Evolutionary conservation across 2,888 invertebrate species (phyloP).

Genomic region (Conistra vaccinii): DNA sequence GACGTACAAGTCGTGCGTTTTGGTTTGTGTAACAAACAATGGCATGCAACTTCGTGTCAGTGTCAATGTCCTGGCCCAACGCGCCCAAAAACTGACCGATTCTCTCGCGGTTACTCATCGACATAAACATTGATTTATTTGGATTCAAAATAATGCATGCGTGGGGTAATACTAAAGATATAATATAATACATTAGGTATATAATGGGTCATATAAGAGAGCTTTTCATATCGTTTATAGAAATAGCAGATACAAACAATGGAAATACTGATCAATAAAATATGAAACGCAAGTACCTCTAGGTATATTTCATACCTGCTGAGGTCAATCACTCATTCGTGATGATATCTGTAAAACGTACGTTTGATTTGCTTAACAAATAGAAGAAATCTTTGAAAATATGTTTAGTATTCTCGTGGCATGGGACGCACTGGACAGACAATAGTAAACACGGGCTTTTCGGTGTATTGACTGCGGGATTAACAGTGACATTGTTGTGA

Average conservation of each 20-base stretch:
- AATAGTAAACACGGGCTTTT: slow-evolving; percentile 71
- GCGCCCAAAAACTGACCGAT: slow-evolving; percentile 74
- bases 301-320: slow-evolving; percentile 29
- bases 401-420: slow-evolving; percentile 68
- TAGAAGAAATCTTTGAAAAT: slow-evolving; percentile 65
- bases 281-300: slow-evolving; percentile 26
- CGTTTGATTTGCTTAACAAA: slow-evolving; percentile 67
- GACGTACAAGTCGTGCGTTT: slow-evolving; percentile 45
- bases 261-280: slow-evolving; percentile 42
- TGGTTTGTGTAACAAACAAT: slow-evolving; percentile 70
- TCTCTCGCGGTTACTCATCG: slow-evolving; percentile 75
- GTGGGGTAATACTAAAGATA: slow-evolving; percentile 20
- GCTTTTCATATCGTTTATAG: slow-evolving; percentile 1
- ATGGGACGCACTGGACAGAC: slow-evolving; percentile 65
- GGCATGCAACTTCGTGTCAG: slow-evolving; percentile 63
- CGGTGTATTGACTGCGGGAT: slow-evolving; percentile 76
- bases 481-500: slow-evolving; percentile 68
- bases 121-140: slow-evolving; percentile 68
- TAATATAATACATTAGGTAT: slow-evolving; percentile 2
- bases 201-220: slow-evolving; percentile 1
- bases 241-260: slow-evolving; percentile 26
- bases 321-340: slow-evolving; percentile 64
- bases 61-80: slow-evolving; percentile 79
- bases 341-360: slow-evolving; percentile 65
- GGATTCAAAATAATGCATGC: slow-evolving; percentile 56